Evolutionary conservation across 2,888 invertebrate genomes (phyloP), one percentile per base, ranked within the genome.

Genomic region (Pollenia griseotomentosa): DNA sequence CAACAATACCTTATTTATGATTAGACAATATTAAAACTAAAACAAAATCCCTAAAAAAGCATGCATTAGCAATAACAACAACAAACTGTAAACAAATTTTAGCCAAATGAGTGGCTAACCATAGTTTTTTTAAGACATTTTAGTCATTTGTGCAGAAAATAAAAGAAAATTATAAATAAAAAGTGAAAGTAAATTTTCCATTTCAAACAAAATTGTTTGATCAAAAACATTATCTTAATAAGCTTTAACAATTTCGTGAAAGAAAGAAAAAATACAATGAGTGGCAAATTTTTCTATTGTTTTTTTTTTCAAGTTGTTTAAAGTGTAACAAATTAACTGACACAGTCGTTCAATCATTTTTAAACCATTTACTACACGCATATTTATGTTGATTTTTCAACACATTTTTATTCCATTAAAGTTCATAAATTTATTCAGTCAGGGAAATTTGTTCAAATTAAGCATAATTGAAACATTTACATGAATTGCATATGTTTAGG

Each of bases 111-210:
- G 79, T 12, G 68, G 48, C 19, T 51, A 23, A n/a, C 12, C 57
- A 44, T 0, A 14, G 33, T 78, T 40, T 51, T 42, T 65, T 16
- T 57, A 23, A 73, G 40, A 65, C 23, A 44, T 68, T 71, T 46
- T 12, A 73, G 53, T 53, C 44, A 48, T 65, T 77, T 78, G 51
- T 44, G 82, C 82, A 86, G 71, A 73, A 86, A 82, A 79, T 71
- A 71, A 84, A 80, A 68, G 74, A 74, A 79, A 87, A 83, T 74
- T 16, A 61, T 70, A 48, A 55, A 33, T 6, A 33, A 73, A 84
- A 83, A 84, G 81, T 84, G 77, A 80, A 84, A 80, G 77, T 68
- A 16, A 77, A 79, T 65, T 82, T 77, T 73, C 77, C 40, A 71
- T 68, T 70, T 11, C 61, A 71, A 48, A 70, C 23, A 53, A 71